Conservation (phyloP, 1,140 invertebrate genomes). For the Cheumatopsyche charites region DNA sequence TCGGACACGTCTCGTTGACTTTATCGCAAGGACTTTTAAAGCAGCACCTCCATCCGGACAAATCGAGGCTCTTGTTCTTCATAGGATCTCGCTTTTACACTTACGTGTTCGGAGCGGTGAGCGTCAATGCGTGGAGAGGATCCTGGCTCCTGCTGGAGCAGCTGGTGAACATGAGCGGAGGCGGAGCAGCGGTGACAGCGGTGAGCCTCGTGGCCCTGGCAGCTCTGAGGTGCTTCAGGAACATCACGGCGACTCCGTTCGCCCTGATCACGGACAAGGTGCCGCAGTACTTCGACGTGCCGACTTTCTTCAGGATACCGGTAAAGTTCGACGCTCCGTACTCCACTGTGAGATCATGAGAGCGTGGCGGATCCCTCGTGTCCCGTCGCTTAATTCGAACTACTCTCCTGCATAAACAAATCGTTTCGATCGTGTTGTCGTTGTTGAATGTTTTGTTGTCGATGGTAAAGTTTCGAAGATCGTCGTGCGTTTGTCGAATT, state of each 20-base stretch:
- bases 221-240: slow-evolving; percentile 71
- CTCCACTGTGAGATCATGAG: too few species aligned
- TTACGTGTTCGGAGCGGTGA: slow-evolving; percentile 73
- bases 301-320: slow-evolving; percentile 78
- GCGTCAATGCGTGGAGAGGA: slow-evolving; percentile 85
- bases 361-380: not conserved
- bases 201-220: slow-evolving; percentile 69
- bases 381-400: slow-evolving; percentile 6
- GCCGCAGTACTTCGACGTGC: slow-evolving; percentile 79
- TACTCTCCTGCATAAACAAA: slow-evolving; percentile 17
- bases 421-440: slow-evolving; percentile 18
- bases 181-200: slow-evolving; percentile 66
- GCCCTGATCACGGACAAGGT: slow-evolving; percentile 74
- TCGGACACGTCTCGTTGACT: slow-evolving; percentile 71
- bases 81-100: slow-evolving; percentile 77
- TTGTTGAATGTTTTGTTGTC: not conserved
- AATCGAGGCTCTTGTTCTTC: slow-evolving; percentile 71
- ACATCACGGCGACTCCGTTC: slow-evolving; percentile 82
- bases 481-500: too few species aligned
- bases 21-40: slow-evolving; percentile 69
- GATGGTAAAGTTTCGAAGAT: too few species aligned
- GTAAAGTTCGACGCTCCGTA: too few species aligned
- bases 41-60: slow-evolving; percentile 68
- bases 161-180: slow-evolving; percentile 67
- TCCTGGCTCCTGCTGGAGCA: slow-evolving; percentile 78